Percentiles rank a stretch among this genome's conserved stretches.
Conservation (phyloP, 1,140 invertebrate genomes). For the Drosophila navojoa region DNA sequence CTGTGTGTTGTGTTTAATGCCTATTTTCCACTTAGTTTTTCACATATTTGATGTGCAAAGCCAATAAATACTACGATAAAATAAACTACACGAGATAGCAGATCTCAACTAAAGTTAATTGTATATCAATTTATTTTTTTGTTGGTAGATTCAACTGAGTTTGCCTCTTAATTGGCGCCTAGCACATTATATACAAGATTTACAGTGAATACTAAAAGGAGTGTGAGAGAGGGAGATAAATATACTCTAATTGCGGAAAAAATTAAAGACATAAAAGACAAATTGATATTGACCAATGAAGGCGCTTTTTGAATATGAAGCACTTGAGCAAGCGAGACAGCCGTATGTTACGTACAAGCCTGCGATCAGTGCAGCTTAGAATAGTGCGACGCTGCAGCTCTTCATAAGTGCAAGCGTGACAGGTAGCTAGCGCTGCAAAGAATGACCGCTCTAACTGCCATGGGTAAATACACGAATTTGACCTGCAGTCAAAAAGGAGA, state of each 20-base stretch:
- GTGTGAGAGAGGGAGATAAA: too few species aligned
- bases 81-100: slow-evolving; percentile 1
- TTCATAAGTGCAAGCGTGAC: background rate
- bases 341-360: background rate
- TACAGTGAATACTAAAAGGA: too few species aligned
- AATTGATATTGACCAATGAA: background rate
- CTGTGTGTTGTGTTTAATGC: slow-evolving; percentile 26
- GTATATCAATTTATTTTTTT: slow-evolving; percentile 6
- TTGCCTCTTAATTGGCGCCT: too few species aligned
- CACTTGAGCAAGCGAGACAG: background rate
- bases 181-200: too few species aligned
- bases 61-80: slow-evolving; percentile 22
- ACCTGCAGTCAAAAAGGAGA: background rate
- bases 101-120: slow-evolving; percentile 18
- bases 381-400: background rate
- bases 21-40: slow-evolving; percentile 21
- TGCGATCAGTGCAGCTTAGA: background rate
- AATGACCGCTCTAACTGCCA: background rate
- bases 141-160: too few species aligned
- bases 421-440: background rate
- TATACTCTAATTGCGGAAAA: too few species aligned
- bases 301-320: background rate
- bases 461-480: too few species aligned
- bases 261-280: background rate
- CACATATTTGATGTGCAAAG: slow-evolving; percentile 14